Conservation (phyloP, 2,888 invertebrate genomes). For the Lochmaea capreae region DNA sequence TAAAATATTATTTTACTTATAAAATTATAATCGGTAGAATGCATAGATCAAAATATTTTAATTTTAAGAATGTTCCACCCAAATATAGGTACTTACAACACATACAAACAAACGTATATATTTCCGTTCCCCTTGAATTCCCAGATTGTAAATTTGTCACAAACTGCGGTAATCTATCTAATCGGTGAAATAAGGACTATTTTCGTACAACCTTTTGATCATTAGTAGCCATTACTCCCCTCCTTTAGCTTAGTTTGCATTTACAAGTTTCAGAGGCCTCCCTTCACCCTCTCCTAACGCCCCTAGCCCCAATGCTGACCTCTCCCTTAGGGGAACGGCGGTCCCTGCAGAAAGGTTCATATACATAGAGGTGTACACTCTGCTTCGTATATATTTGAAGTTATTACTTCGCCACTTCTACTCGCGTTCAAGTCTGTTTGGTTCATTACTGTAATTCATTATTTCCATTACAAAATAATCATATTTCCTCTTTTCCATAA, state of each 20-base stretch:
- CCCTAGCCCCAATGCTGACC: constrained; percentile 46
- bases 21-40: too few relatives aligned
- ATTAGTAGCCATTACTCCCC: constrained; percentile 65
- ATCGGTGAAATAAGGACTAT: constrained; percentile 63
- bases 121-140: constrained; percentile 47
- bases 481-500: background rate
- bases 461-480: background rate
- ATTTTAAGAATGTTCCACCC: too few relatives aligned
- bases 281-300: constrained; percentile 35
- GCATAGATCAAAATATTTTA: too few relatives aligned
- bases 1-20: too few relatives aligned
- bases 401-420: constrained; percentile 47
- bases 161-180: constrained; percentile 63
- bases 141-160: constrained; percentile 65
- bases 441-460: constrained; percentile 1
- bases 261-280: constrained; percentile 62
- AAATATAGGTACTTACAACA: too few relatives aligned
- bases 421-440: constrained; percentile 12
- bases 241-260: constrained; percentile 67
- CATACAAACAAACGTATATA: background rate
- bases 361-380: constrained; percentile 67
- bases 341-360: constrained; percentile 64
- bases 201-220: constrained; percentile 63
- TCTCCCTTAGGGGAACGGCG: constrained; percentile 55
- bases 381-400: constrained; percentile 48